Evolutionary conservation across 2,797 vertebrate species (phyloP), one percentile per base, ranked within the genome.

Genomic region (Mycteria americana): DNA sequence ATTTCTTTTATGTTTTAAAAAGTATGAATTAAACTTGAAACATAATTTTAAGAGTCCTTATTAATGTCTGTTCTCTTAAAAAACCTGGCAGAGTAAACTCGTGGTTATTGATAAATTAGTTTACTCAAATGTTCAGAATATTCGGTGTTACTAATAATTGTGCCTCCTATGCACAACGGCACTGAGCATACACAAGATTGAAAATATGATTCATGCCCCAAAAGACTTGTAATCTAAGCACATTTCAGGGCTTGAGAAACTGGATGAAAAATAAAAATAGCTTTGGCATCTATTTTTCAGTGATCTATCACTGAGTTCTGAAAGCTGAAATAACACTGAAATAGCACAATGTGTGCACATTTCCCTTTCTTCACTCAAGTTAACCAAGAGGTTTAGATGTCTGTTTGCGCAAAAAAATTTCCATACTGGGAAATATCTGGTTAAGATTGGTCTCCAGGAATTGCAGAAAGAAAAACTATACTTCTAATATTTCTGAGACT

Each of bases 221-320:
- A 78, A 91, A 79, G 7, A 22, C 14, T 84, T 93, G 46, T 33
- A 92, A 57, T 43, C 13, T 72, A 85, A 94, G n/a, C 85, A 91
- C 15, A 89, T 85, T 91, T 83, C 30, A 72, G 37, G 8, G 41
- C 21, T 88, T 11, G 18, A 88, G 30, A 75, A 83, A 62, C 68
- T 46, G 37, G 21, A 83, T 84, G 48, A 93, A 88, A 94, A 94
- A 77, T 77, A 80, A 89, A 93, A 88, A 91, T 63, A 74, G 10
- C 35, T 88, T 45, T 80, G 64, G 13, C 48, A 77, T 70, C 78
- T 91, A 35, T 83, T 92, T 92, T 94, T 92, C 85, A 63, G 75
- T 89, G 79, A 89, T 85, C 51, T 74, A 56, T 94, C 81, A 70
- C 25, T 48, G 67, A 74, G 13, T 89, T 83, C 48, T 72, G 53